A percentile compares a stretch with the other conserved stretches of the same genome.
Evolutionary conservation across 2,113 vertebrate genomes (phyloP).

Genomic region (Menura novaehollandiae): DNA sequence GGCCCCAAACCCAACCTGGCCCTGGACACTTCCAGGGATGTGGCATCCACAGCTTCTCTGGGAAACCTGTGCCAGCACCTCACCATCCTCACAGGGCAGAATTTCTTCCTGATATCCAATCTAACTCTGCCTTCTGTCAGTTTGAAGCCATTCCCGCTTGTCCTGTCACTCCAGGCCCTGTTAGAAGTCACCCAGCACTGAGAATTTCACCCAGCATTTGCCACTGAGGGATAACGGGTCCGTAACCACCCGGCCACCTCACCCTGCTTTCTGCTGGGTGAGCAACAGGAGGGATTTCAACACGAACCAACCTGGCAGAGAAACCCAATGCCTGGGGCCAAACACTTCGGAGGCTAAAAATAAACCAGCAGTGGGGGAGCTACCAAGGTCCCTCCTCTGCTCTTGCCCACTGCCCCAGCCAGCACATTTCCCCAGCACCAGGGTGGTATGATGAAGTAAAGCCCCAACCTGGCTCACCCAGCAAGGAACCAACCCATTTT

Average conservation of each 20-base stretch:
- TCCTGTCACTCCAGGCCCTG: background rate
- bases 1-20: background rate
- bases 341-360: background rate
- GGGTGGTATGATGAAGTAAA: background rate
- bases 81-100: background rate
- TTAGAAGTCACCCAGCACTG: background rate
- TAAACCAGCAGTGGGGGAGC: background rate
- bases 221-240: accelerated
- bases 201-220: background rate
- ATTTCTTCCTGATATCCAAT: background rate
- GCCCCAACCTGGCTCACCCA: background rate
- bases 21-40: background rate
- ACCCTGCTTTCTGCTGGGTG: background rate
- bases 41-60: background rate
- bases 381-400: background rate
- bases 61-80: background rate
- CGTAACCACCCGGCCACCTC: accelerated
- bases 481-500: background rate
- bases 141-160: background rate
- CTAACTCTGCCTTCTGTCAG: background rate
- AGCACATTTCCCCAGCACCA: background rate
- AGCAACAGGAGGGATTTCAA: conserved; percentile 25
- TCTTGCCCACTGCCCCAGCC: background rate
- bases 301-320: background rate
- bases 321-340: background rate